These are phyloP conservation scores for Echeneis naucrates DNA, from an alignment of 2,797 vertebrate species.

Conservation along the genomic window DNA sequence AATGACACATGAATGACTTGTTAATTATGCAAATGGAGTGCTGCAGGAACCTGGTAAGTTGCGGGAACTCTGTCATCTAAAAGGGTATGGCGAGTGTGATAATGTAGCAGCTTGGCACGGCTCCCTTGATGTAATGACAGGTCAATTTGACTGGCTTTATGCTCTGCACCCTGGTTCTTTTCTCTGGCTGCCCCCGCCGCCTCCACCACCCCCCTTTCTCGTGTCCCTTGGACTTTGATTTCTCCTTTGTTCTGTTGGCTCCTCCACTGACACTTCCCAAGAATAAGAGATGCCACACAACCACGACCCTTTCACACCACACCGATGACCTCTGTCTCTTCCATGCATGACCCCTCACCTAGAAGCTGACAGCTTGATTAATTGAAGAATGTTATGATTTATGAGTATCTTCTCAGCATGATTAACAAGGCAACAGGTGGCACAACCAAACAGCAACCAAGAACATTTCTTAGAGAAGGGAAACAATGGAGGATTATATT, in stretches of 20 bases:
- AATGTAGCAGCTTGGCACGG: slow-evolving; percentile 85
- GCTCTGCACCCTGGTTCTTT: slow-evolving; percentile 84
- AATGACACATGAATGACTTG: slow-evolving; percentile 86
- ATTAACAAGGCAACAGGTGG: slow-evolving; percentile 99
- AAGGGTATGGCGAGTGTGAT: slow-evolving; percentile 87
- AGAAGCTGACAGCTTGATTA: slow-evolving; percentile 99
- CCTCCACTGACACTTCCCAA: slow-evolving; percentile 92
- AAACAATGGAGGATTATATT: slow-evolving; percentile 85
- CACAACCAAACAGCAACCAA: slow-evolving; percentile 90
- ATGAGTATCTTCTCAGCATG: slow-evolving; percentile 98
- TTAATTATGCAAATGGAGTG: slow-evolving; percentile 88
- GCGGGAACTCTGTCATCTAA: slow-evolving; percentile 86
- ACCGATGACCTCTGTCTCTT: slow-evolving; percentile 94
- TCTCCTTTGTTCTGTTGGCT: slow-evolving; percentile 93
- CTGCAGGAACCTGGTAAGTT: slow-evolving; percentile 83
- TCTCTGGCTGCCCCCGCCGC: slow-evolving; percentile 73
- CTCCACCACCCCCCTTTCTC: slow-evolving; percentile 65
- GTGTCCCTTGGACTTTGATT: slow-evolving; percentile 91
- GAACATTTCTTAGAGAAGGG: slow-evolving; percentile 88
- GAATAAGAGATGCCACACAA: slow-evolving; percentile 97
- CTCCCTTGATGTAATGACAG: slow-evolving; percentile 92
- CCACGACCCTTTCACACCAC: slow-evolving; percentile 93
- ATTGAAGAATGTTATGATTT: slow-evolving; percentile 99
- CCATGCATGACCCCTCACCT: slow-evolving; percentile 92
- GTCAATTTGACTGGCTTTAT: slow-evolving; percentile 93